Evolutionary conservation across 1,140 invertebrate species (phyloP), one percentile per base, ranked within the genome.

Genomic region (Plodia interpunctella): DNA sequence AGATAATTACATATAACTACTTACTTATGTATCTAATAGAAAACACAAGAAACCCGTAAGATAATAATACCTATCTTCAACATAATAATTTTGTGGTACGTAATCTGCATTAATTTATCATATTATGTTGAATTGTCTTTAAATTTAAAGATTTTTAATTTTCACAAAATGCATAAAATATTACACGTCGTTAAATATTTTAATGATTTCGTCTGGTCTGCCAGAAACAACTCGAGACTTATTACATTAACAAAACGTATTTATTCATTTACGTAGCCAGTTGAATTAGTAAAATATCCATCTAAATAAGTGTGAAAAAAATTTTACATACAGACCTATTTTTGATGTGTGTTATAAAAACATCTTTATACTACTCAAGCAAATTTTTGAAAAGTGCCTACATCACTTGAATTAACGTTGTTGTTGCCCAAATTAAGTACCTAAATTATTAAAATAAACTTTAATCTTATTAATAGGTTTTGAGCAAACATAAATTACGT

Each of bases 11-110:
- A 76, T 63, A 74, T 55, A 64, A 82, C 60, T 66, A 57, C 51
- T 49, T 35, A 32, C 32, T 5, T 21, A 53, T 15, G 17, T 21
- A 70, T 72, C 4, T 74, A 81, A 78, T 70, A 63, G 67, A 70
- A 65, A 77, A 76, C 67, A 66, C 66, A 75, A 68, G 63, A 83
- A 81, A 87, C 81, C 81, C 83, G 81, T 87, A 87, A 44, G 38
- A 15, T 44, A 44, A 44, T 44, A 44, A 44, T 44, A 44, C 38
- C 38, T 44, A 44, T 44, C 38, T 15, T 44, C 38, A 44, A 44
- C n/a, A 44, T 44, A 44, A 44, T 44, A 44, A 10, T 15, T n/a
- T 44, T 44, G 3, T 32, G 30, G 30, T 44, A 6, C 15, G 8
- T 35, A 44, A 15, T 3, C 38, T 15, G 38, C 5, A 5, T 15